These are phyloP conservation scores for Stenopsyche tienmushanensis DNA, from an alignment of 1,140 invertebrate species.

Conservation along the genomic window DNA sequence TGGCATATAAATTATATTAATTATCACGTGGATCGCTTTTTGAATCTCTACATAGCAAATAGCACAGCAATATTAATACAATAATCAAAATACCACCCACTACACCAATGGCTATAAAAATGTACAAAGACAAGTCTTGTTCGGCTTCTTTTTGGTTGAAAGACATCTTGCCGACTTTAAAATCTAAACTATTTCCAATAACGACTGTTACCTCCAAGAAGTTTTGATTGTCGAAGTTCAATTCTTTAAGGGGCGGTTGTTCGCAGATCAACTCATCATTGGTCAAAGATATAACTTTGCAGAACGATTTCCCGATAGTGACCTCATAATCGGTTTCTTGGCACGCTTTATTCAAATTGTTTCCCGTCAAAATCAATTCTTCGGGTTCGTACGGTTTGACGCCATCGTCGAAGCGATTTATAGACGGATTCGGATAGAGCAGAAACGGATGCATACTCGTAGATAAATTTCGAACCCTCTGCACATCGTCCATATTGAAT, in stretches of 20 bases:
- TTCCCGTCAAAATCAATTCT: slow-evolving; percentile 93
- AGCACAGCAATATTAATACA: no score
- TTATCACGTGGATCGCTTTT: no score
- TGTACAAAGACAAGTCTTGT: no score
- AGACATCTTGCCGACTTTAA: slow-evolving; percentile 90
- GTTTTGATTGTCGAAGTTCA: slow-evolving; percentile 49
- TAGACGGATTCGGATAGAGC: slow-evolving; percentile 89
- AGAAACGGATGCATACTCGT: slow-evolving; percentile 70
- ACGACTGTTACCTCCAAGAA: slow-evolving; percentile 82
- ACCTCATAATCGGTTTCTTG: slow-evolving; percentile 89
- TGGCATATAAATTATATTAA: no score
- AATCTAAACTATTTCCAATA: slow-evolving; percentile 80
- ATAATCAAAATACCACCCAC: no score
- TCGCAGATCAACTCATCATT: slow-evolving; percentile 86
- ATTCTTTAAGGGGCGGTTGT: slow-evolving; percentile 69
- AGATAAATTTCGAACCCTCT: slow-evolving; percentile 81
- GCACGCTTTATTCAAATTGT: slow-evolving; percentile 86
- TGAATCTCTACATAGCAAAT: no score
- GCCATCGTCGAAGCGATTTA: slow-evolving; percentile 86
- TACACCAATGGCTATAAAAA: no score
- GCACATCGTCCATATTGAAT: slow-evolving; percentile 94
- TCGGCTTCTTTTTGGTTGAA: no score
- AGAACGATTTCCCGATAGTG: slow-evolving; percentile 83
- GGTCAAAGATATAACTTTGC: slow-evolving; percentile 90
- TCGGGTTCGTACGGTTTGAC: slow-evolving; percentile 95